These are phyloP conservation scores for Vanessa tameamea DNA, from an alignment of 1,140 invertebrate genomes.

Conservation along the genomic window DNA sequence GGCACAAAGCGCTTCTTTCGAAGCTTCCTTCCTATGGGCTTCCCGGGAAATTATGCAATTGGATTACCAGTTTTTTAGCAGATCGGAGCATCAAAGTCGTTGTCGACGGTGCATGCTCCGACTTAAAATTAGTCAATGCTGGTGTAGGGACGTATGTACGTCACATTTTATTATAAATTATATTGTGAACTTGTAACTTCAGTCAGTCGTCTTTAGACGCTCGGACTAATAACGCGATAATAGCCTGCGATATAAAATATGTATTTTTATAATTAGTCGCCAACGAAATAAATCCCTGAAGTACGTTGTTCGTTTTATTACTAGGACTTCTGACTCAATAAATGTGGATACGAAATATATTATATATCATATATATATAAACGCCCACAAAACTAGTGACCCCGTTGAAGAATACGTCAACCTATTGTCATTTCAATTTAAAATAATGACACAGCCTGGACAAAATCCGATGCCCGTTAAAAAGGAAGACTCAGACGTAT, in stretches of 20 bases:
- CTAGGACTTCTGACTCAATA: neutral
- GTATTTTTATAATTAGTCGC: neutral
- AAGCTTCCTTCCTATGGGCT: too few species aligned
- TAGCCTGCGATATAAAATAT: neutral
- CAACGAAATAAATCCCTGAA: neutral
- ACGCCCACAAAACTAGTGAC: neutral
- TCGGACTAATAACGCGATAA: too few species aligned
- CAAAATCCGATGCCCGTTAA: neutral
- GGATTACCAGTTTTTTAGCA: too few species aligned
- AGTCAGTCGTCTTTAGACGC: too few species aligned
- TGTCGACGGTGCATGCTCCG: too few species aligned
- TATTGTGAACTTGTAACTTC: too few species aligned
- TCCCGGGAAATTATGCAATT: too few species aligned
- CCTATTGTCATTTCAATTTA: neutral
- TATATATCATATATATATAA: neutral
- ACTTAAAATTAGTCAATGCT: too few species aligned
- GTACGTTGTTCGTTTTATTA: neutral
- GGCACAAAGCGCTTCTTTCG: too few species aligned
- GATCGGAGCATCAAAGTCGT: too few species aligned
- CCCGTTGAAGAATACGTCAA: neutral
- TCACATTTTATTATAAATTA: slow-evolving; percentile 1
- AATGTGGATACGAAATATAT: neutral
- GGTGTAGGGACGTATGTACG: neutral
- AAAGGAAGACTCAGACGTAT: slow-evolving; percentile 14
- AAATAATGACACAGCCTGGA: slow-evolving; percentile 16